Base-by-base conservation (phyloP, 2,888 invertebrate genomes). In the Stegophylla sp. region DNA sequence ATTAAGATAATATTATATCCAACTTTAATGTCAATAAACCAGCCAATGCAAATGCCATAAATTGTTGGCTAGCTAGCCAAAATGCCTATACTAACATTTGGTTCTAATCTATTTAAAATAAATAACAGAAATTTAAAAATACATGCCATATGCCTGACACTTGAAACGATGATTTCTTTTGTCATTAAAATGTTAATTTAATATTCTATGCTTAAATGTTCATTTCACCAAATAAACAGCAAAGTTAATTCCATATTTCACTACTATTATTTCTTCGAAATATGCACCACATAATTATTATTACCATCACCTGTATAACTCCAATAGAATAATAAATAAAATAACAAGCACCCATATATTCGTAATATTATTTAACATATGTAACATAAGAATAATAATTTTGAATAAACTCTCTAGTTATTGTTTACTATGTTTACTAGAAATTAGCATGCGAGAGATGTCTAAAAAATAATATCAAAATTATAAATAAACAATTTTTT, bases 121-220 rank as follows among this genome's bases (percentile, higher is more conserved):
- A 28, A 69, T n/a, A 69, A 69, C 3, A 34, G n/a, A 69, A 34
- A n/a, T 69, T 51, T 69, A 51, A 51, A 69, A 69, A 69, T 69
- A 69, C n/a, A 28, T 28, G 51, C 48, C 26, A 51, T 12, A 5
- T 15, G 28, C 15, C 28, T 13, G 59, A 5, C 28, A 17, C 28
- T 3, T 61, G 28, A 28, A 13, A 15, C n/a, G n/a, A 59, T 9
- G 3, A 26, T 12, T 15, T 34, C 28, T 28, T 61, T 3, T 20
- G 7, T 34, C 23, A 13, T 28, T n/a, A 17, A 28, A 4, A 13
- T n/a, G 45, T 28, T 28, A n/a, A 51, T 51, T 51, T 48, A 69
- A 69, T 28, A 69, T 51, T 9, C 28, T 20, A 41, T 7, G 20
- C 2, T 56, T 56, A 56, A 23, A 56, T 12, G 10, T 56, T 9